Base-by-base conservation (phyloP, 92 coral and sea anemone genomes). In the Zoanthus sociatus region DNA sequence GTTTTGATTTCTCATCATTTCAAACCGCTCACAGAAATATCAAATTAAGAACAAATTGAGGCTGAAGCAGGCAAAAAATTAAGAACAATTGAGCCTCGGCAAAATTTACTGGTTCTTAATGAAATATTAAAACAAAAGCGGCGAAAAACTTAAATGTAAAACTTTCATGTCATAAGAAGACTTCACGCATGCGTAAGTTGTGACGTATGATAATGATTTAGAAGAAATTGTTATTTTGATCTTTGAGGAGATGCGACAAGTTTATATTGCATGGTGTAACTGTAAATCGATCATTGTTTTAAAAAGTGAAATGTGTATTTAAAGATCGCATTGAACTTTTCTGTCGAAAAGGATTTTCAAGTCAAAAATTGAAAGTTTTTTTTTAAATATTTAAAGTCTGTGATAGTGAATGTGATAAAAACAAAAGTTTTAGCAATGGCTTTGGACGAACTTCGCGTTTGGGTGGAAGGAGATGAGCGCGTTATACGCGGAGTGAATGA, bases 391-490 rank as follows among this genome's bases (percentile, higher is more conserved):
- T 20, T n/a, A n/a, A 45, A 81, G 21, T 18, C 66, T 20, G 63
- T 73, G 63, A 20, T 81, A 64, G 66, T 46, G 47, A 55, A 3
- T 64, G 64, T 37, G 42, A 37, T 37, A 37, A 37, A 53, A 81
- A 47, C 75, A 79, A 79, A 79, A 12, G 47, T 46, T 46, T 48
- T 55, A 37, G 44, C 50, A 13, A 31, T 81, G 84, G 87, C 31
- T 58, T 86, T 92, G 94, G 92, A 73, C 37, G 98, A 95, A 50
- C 87, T 95, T 3, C 88, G 86, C 84, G 98, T 95, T 82, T 89
- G 92, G 94, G 98, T 95, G 9, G 98, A 95, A 79, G 96, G 93
- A 58, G 93, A 86, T 21, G 94, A 93, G 70, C 95, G 98, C 71
- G 89, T 93, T 61, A 92, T 93, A 1, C 94, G 97, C 37, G 99